phyloP scores from a whole-genome alignment of 2,888 invertebrate species.

The Lissonota sp. region DNA sequence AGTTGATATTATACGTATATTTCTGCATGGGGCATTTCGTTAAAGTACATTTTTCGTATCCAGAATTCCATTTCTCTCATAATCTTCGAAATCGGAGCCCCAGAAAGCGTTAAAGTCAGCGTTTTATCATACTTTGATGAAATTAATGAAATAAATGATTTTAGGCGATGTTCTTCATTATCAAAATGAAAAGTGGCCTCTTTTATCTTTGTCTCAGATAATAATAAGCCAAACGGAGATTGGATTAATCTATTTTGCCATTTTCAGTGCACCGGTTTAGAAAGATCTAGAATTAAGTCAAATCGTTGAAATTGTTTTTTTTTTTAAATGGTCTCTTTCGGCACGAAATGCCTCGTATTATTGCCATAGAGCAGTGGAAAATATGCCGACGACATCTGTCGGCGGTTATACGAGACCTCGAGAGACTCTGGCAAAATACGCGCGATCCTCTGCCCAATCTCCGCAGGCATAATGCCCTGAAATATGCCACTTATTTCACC shows the following conservation, averaged over 20 bases:
- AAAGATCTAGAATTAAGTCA: no score
- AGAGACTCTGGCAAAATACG: conserved; percentile 13
- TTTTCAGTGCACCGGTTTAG: no score
- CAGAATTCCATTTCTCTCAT: no score
- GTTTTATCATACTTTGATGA: neutral
- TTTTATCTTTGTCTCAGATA: no score
- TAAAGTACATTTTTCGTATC: no score
- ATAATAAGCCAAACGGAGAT: no score
- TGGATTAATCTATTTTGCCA: no score
- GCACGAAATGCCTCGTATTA: conserved; percentile 4
- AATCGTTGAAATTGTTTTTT: no score
- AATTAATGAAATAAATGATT: neutral
- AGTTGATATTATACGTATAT: conserved; percentile 32
- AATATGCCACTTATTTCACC: conserved; percentile 53
- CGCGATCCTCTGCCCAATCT: conserved; percentile 4
- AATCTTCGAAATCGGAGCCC: no score
- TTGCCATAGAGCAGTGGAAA: conserved; percentile 41
- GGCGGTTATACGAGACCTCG: conserved; percentile 66
- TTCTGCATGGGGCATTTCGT: neutral
- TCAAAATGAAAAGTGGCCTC: no score
- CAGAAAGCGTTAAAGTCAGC: no score
- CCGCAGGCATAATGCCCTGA: neutral
- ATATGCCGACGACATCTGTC: conserved; percentile 80
- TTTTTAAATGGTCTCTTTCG: neutral
- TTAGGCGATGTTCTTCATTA: neutral